A percentile compares a stretch with the other conserved stretches of the same genome.
phyloP scores from a whole-genome alignment of 1,140 invertebrate species.

The Drosophila gunungcola region DNA sequence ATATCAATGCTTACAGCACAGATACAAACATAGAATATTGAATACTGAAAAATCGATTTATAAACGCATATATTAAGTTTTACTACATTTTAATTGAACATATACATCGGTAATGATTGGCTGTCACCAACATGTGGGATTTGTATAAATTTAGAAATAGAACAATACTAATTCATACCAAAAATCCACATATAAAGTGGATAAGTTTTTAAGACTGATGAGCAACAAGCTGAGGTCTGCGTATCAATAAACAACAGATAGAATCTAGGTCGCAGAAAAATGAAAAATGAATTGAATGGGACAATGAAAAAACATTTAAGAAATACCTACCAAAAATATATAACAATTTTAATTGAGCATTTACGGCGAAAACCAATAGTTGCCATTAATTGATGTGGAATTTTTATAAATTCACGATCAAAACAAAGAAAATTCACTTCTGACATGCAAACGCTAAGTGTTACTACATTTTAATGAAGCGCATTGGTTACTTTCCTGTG shows the following conservation, averaged over 20 bases:
- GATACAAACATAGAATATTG: not conserved
- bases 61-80: not conserved
- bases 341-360: constrained; percentile 20
- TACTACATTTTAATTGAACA: constrained; percentile 26
- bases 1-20: constrained; percentile 51
- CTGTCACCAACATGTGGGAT: not conserved
- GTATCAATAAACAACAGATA: too few relatives aligned
- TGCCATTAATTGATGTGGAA: not conserved
- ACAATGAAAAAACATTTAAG: constrained; percentile 3
- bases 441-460: constrained; percentile 1
- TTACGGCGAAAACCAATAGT: not conserved
- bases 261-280: too few relatives aligned
- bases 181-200: not conserved
- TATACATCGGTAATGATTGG: not conserved
- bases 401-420: constrained; percentile 4
- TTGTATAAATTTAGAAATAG: not conserved
- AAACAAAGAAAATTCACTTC: constrained; percentile 1
- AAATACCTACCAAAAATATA: constrained; percentile 5
- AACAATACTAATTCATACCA: not conserved
- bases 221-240: too few relatives aligned
- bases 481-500: constrained; percentile 5
- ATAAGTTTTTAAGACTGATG: too few relatives aligned
- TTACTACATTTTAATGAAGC: constrained; percentile 20
- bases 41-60: constrained; percentile 18
- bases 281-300: not conserved